Percentiles rank a stretch among this genome's conserved stretches.
Conservation (phyloP, 2,888 invertebrate species). For the Hoplodrina ambigua region DNA sequence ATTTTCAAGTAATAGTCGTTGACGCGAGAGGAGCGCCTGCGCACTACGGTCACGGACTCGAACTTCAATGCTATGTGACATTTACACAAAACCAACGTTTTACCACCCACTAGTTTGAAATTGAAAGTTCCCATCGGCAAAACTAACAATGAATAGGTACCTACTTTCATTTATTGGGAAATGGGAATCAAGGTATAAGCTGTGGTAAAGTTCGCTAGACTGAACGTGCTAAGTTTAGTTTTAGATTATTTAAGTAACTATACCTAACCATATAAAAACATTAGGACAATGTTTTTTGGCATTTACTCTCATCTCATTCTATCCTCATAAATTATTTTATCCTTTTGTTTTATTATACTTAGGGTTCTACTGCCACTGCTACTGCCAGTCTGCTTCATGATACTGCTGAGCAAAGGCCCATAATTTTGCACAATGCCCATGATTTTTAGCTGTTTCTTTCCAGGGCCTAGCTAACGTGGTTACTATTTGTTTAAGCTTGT, state of each 20-base stretch:
- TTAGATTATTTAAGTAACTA: background rate
- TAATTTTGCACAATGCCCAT: too few relatives aligned
- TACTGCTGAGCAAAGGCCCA: too few relatives aligned
- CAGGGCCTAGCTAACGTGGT: too few relatives aligned
- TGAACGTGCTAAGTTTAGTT: background rate
- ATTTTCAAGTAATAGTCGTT: conserved; percentile 69
- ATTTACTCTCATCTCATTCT: background rate
- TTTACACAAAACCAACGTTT: conserved; percentile 70
- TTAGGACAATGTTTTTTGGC: background rate
- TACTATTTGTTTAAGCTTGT: too few relatives aligned
- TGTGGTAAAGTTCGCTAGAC: conserved; percentile 28
- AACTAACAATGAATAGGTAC: conserved; percentile 50
- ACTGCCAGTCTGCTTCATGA: too few relatives aligned
- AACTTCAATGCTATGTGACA: conserved; percentile 77
- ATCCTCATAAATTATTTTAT: background rate
- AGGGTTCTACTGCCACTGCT: too few relatives aligned
- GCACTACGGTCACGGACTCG: conserved; percentile 79
- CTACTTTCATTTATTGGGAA: conserved; percentile 53
- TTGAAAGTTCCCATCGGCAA: conserved; percentile 61
- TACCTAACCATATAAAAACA: background rate
- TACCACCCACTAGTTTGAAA: conserved; percentile 62
- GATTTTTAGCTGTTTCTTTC: too few relatives aligned
- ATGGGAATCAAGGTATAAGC: conserved; percentile 35
- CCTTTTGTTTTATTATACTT: too few relatives aligned
- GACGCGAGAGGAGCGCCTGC: conserved; percentile 73